Evolutionary conservation across 2,888 invertebrate species (phyloP), one percentile per base, ranked within the genome.

Genomic region (Callyntrura guangdongensis): DNA sequence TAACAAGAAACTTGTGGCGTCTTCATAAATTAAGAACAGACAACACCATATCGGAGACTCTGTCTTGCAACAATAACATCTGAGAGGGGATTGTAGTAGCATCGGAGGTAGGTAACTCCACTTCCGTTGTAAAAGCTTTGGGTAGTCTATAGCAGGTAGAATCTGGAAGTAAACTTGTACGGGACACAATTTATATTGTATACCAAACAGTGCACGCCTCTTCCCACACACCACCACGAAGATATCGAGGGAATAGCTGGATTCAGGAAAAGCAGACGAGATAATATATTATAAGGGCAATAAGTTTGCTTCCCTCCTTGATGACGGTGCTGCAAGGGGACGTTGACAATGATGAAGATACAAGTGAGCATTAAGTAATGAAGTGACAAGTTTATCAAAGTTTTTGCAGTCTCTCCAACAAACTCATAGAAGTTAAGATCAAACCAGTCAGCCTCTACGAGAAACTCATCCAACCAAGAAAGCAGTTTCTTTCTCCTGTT

Each of bases 351-450:
- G 88, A 88, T 61, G 83, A 88, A 88, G 83, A 88, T 83, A 72
- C 83, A 83, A 74, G 82, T 61, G 53, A 74, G 74, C 72, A 88
- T 82, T 69, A 83, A 69, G 88, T 88, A 88, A 88, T 83, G 88
- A 88, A 88, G 88, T 88, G 88, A 88, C 88, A 88, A 88, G 82
- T 88, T 83, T 83, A 72, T 88, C 88, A 88, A 88, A 88, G 72
- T 88, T 88, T 83, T 83, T 22, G 61, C 17, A 36, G 79, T 87
- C 20, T 86, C 69, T 6, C 86, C 77, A 67, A 67, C n/a, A 72
- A 20, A 61, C 36, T 36, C 36, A 6, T 36, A 36, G 67, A 67
- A 59, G 36, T 56, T 27, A 81, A 61, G 61, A 81, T 81, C 81
- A 81, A 81, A 49, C 56, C 59, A 74, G 77, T 12, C 49, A 67